Percentiles rank a stretch among this genome's conserved stretches.
Evolutionary conservation across 2,113 vertebrate species (phyloP).

Genomic region (Cepphus grylle): DNA sequence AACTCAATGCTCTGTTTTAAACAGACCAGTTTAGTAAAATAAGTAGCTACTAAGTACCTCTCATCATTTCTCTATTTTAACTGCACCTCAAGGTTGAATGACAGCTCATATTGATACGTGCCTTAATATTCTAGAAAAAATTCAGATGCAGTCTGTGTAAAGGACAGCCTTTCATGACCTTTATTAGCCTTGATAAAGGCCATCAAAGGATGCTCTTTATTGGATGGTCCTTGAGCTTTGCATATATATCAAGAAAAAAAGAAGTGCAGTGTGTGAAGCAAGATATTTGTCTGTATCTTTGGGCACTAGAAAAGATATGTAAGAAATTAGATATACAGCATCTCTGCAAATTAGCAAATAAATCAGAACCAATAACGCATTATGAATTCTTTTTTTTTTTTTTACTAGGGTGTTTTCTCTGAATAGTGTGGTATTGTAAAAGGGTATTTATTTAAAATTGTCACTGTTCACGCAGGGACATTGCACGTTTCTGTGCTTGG

Average conservation of each 20-base stretch:
- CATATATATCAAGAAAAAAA: conserved; percentile 27
- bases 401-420: neutral
- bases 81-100: conserved; percentile 3
- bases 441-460: neutral
- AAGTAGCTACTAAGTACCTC: neutral
- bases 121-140: conserved; percentile 33
- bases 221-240: neutral
- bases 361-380: neutral
- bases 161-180: neutral
- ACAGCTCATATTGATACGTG: conserved; percentile 8
- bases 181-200: conserved; percentile 33
- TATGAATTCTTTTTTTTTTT: neutral
- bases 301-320: neutral
- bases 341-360: neutral
- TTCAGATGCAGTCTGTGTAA: neutral
- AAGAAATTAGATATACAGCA: neutral
- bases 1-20: conserved; percentile 7
- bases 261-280: neutral
- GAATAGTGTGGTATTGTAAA: neutral
- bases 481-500: neutral
- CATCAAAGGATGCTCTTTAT: conserved; percentile 5
- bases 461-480: neutral
- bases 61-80: conserved; percentile 48
- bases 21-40: neutral
- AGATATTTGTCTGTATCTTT: neutral